Percentiles rank a stretch among this genome's conserved stretches.
Evolutionary conservation across 2,113 vertebrate species (phyloP).

Genomic region (Panthera leo): DNA sequence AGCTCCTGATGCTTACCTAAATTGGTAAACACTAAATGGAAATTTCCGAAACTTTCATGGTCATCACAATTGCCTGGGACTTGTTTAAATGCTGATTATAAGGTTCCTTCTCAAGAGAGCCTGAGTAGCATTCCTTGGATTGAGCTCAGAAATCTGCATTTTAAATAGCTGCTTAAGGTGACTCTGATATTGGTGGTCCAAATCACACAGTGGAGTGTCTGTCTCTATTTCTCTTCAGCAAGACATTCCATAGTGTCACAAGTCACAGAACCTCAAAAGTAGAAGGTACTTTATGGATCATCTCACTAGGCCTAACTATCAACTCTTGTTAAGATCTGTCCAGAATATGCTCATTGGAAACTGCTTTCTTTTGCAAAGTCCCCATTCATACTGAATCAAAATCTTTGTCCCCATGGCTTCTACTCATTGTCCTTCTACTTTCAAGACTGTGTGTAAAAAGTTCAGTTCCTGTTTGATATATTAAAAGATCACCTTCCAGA

Average conservation of each 20-base stretch:
- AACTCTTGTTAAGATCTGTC: neutral
- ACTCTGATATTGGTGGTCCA: neutral
- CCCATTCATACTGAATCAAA: neutral
- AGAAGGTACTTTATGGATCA: neutral
- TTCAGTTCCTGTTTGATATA: neutral
- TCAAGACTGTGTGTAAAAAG: neutral
- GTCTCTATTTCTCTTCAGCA: neutral
- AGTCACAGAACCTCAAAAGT: neutral
- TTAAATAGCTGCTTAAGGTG: neutral
- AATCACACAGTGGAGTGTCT: neutral
- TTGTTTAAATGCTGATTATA: neutral
- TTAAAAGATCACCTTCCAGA: neutral
- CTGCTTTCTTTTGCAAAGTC: neutral
- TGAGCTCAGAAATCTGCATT: neutral
- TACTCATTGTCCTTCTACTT: neutral
- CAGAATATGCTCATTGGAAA: neutral
- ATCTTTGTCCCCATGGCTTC: neutral
- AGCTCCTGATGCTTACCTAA: neutral
- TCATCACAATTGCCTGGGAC: neutral
- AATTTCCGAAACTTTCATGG: conserved; percentile 5
- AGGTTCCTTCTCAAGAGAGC: neutral
- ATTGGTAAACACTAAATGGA: neutral
- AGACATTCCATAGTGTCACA: neutral
- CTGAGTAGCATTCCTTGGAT: neutral
- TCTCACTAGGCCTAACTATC: neutral